Evolutionary conservation across 2,113 vertebrate genomes (phyloP), one percentile per base, ranked within the genome.

Genomic region (Rhagologus leucostigma): DNA sequence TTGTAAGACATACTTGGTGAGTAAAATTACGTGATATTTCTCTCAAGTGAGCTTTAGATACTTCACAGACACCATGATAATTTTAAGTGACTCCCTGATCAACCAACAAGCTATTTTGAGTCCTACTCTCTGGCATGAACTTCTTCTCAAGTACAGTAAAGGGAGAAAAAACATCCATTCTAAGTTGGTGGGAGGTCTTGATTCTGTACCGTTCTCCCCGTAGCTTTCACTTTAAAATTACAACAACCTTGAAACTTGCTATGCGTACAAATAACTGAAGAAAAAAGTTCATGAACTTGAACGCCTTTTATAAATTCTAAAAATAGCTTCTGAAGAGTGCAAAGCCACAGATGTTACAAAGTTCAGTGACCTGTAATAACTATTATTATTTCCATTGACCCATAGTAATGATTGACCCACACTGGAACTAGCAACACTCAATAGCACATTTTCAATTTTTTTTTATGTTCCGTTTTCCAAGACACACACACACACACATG

Each of bases 311-410:
- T 33, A 86, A 88, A 74, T 63, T 78, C 64, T 86, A 86, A 84
- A 91, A 92, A 90, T 41, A 88, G 27, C 17, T 49, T 92, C 55
- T 52, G 55, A 84, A 85, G 15, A 59, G 14, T 77, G 13, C n/a
- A 84, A 88, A 86, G 32, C 33, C 71, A 87, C 33, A 26, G 33
- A 74, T 26, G 30, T 42, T 65, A 80, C 20, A 26, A 86, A 88
- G 75, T 80, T 70, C 78, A 87, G 50, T 88, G 93, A 84, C 79
- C 84, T 84, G 63, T 41, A 91, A 94, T 79, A 94, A 69, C 57
- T 70, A 64, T 85, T 87, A 91, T 83, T 90, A 68, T 86, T 94
- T 92, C 68, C 68, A 90, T 32, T 81, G 90, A 94, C 87, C 56
- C 76, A 74, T n/a, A 60, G 18, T 77, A 91, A 84, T 33, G 87